These are phyloP conservation scores for Pavo muticus DNA, from an alignment of 2,113 vertebrate genomes.

Conservation along the genomic window DNA sequence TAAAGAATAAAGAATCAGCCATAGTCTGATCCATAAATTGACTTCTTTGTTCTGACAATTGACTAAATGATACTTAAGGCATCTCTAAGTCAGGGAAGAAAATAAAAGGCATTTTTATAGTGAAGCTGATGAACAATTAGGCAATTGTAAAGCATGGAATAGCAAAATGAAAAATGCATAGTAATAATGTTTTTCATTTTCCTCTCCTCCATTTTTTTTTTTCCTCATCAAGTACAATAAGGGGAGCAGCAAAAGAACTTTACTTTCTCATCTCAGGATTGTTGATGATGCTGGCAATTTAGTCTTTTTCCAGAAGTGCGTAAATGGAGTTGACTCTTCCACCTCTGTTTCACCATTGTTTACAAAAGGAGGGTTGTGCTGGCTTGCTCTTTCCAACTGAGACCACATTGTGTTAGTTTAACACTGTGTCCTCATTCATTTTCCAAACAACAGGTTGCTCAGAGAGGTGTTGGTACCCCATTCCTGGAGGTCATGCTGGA, in stretches of 20 bases:
- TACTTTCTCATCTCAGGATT: constrained; percentile 21
- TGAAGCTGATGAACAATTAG: constrained; percentile 73
- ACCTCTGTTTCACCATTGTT: neutral
- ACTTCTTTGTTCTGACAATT: constrained; percentile 76
- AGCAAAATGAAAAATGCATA: constrained; percentile 48
- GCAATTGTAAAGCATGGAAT: constrained; percentile 56
- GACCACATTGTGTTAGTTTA: neutral
- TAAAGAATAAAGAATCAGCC: constrained; percentile 66
- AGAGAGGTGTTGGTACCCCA: too few species aligned
- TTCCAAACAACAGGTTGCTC: neutral
- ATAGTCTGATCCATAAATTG: constrained; percentile 75
- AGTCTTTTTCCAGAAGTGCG: neutral
- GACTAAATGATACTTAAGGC: constrained; percentile 77
- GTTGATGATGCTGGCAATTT: constrained; percentile 10
- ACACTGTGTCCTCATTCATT: fast-evolving
- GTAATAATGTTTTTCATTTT: constrained; percentile 54
- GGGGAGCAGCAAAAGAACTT: neutral
- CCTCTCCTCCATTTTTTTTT: constrained; percentile 30
- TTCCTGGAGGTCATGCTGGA: too few species aligned
- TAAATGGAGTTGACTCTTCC: neutral
- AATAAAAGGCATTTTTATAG: constrained; percentile 75
- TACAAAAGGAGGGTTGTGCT: neutral
- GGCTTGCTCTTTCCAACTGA: neutral
- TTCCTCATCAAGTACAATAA: neutral
- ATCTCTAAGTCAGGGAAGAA: constrained; percentile 71